Percentiles rank a stretch among this genome's conserved stretches.
phyloP scores from a whole-genome alignment of 2,888 invertebrate species.

The Zygogramma bicolorata region DNA sequence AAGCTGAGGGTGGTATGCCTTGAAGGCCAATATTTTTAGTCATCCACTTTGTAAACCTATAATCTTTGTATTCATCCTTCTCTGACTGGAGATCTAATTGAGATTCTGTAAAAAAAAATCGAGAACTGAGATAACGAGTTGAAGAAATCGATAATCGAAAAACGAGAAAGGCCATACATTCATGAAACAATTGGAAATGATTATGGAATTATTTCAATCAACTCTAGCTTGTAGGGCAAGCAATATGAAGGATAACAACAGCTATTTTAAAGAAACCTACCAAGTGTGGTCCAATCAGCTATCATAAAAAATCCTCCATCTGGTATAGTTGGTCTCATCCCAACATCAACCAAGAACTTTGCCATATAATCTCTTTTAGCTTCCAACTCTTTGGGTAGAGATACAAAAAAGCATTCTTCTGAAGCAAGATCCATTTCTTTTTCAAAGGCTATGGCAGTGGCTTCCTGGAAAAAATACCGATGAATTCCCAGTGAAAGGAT shows the following conservation, averaged over 20 bases:
- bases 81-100: constrained; percentile 80
- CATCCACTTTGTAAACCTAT: constrained; percentile 96
- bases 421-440: constrained; percentile 78
- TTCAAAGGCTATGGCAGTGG: constrained; percentile 91
- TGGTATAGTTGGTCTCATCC: constrained; percentile 92
- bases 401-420: constrained; percentile 86
- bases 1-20: constrained; percentile 94
- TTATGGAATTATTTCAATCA: too few relatives aligned
- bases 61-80: constrained; percentile 83
- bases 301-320: constrained; percentile 98
- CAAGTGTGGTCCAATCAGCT: constrained; percentile 88
- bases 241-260: too few relatives aligned
- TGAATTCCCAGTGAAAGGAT: too few relatives aligned
- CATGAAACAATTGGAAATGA: too few relatives aligned
- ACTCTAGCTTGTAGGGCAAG: too few relatives aligned
- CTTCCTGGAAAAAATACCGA: constrained; percentile 76
- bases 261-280: constrained; percentile 64
- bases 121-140: too few relatives aligned
- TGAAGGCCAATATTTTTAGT: constrained; percentile 92
- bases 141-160: too few relatives aligned
- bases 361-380: constrained; percentile 86
- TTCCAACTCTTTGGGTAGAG: constrained; percentile 79
- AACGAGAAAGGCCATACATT: too few relatives aligned
- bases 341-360: constrained; percentile 79
- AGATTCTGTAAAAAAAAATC: constrained; percentile 68